A percentile compares a stretch with the other conserved stretches of the same genome.
Conservation (phyloP, 2,888 invertebrate species). For the Pardosa pseudoannulata region DNA sequence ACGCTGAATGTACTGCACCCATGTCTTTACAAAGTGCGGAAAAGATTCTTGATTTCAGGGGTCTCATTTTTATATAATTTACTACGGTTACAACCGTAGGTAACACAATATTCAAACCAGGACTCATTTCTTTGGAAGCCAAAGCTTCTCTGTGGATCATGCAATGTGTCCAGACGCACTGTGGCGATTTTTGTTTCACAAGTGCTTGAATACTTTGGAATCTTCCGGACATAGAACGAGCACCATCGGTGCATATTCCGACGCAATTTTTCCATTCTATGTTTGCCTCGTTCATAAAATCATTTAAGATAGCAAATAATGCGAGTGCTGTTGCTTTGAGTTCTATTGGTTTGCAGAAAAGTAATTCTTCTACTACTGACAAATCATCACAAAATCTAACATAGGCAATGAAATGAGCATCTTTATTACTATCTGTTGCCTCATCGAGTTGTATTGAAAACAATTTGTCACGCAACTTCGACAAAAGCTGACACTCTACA, state of each 20-base stretch:
- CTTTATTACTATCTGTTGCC: no score
- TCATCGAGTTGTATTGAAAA: no score
- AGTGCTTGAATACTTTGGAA: conserved; percentile 37
- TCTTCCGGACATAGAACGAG: no score
- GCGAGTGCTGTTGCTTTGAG: no score
- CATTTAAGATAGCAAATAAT: no score
- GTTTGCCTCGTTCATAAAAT: no score
- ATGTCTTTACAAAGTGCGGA: conserved; percentile 15
- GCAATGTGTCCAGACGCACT: conserved; percentile 42
- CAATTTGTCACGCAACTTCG: no score
- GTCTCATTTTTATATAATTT: conserved; percentile 2
- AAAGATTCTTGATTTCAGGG: conserved; percentile 5
- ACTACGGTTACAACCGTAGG: neutral
- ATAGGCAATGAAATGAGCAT: no score
- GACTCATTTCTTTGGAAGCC: conserved; percentile 5
- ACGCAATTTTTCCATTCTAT: conserved; percentile 56
- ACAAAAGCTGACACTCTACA: no score
- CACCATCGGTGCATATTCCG: conserved; percentile 57
- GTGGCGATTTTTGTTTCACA: conserved; percentile 23
- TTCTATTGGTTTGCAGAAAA: no score
- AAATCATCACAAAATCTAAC: no score
- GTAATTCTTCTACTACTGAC: no score
- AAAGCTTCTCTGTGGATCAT: conserved; percentile 33
- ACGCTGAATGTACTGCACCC: conserved; percentile 16
- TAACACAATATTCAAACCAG: neutral